Conservation (phyloP, 64 coral and sea anemone species). For the Acropora tenuis region DNA sequence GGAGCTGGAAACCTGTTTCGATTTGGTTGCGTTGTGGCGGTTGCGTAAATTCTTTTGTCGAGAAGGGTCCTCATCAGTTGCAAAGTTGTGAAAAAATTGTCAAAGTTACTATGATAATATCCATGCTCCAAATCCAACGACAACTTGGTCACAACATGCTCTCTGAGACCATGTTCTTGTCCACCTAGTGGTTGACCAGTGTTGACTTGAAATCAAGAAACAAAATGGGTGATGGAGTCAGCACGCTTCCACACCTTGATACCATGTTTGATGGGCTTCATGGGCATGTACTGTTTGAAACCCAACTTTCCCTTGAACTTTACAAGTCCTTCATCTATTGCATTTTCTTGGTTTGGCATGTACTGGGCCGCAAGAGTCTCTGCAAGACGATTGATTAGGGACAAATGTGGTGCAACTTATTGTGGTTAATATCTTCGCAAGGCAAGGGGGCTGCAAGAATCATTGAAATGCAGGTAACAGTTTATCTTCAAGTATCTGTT, state of each 20-base stretch:
- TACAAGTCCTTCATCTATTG: slow-evolving; percentile 48
- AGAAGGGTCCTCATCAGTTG: neutral
- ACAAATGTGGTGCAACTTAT: neutral
- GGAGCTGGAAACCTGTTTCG: neutral
- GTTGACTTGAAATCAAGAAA: neutral
- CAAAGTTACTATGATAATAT: neutral
- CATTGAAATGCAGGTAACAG: neutral
- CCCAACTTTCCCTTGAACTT: slow-evolving; percentile 46
- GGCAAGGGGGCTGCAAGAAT: neutral
- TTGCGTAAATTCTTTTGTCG: neutral
- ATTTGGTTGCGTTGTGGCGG: neutral
- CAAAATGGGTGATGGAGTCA: neutral
- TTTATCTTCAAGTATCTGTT: slow-evolving; percentile 19
- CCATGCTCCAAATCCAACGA: neutral
- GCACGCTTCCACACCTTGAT: slow-evolving; percentile 54
- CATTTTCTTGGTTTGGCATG: neutral
- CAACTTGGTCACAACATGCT: neutral
- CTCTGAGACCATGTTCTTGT: neutral
- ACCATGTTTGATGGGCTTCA: slow-evolving; percentile 48
- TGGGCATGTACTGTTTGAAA: slow-evolving; percentile 62
- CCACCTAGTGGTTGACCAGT: neutral
- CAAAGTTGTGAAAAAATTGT: neutral
- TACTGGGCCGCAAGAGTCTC: neutral
- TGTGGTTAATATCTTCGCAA: neutral
- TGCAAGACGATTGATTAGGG: neutral